Percentiles rank a stretch among this genome's conserved stretches.
Evolutionary conservation across 2,888 invertebrate genomes (phyloP).

Genomic region (Synanthedon formicaeformis): DNA sequence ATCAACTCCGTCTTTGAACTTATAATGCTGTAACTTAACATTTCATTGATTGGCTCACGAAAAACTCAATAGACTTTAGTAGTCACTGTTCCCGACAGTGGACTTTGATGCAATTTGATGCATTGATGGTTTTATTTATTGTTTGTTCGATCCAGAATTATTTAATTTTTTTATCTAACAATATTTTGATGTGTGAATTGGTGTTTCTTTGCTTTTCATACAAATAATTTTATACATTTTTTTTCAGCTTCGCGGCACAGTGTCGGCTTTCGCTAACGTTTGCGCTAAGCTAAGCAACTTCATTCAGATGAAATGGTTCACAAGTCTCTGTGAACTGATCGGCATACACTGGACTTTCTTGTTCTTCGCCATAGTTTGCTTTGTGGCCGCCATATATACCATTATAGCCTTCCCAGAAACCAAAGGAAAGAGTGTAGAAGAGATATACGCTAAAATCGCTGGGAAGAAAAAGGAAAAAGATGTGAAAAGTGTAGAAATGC

Average conservation of each 20-base stretch:
- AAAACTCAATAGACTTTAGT: no score
- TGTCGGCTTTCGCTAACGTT: conserved; percentile 55
- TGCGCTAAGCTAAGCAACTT: conserved; percentile 60
- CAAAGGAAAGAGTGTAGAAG: conserved; percentile 44
- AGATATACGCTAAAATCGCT: conserved; percentile 47
- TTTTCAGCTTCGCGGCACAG: conserved; percentile 54
- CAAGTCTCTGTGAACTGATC: conserved; percentile 37
- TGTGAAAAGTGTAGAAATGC: conserved; percentile 15
- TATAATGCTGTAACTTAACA: no score
- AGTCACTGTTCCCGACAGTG: no score
- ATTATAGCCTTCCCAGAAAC: conserved; percentile 52
- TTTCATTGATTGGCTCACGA: no score
- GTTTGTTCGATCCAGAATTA: no score
- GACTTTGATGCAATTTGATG: no score
- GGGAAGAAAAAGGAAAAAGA: conserved; percentile 23
- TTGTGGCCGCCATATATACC: conserved; percentile 43
- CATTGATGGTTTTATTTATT: no score
- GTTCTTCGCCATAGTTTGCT: conserved; percentile 47
- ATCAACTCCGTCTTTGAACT: no score
- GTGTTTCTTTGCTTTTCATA: not conserved
- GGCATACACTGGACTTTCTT: conserved; percentile 60
- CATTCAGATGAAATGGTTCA: conserved; percentile 60
- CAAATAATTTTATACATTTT: not conserved
- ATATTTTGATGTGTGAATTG: not conserved
- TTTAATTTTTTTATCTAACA: no score